phyloP scores from a whole-genome alignment of 2,113 vertebrate genomes.

The Guaruba guarouba region DNA sequence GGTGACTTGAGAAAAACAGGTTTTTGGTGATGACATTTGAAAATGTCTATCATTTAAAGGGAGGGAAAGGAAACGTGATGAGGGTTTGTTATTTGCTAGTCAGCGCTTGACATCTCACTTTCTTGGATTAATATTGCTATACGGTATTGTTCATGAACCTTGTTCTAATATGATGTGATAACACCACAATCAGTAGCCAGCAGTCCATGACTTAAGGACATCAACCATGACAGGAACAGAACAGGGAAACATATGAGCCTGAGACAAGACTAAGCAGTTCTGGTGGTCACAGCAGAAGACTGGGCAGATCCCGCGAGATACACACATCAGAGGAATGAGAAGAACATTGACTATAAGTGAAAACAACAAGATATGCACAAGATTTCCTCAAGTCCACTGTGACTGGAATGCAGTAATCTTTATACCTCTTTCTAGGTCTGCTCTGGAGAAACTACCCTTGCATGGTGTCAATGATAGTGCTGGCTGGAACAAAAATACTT shows the following conservation, averaged over 20 bases:
- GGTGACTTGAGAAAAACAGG: neutral
- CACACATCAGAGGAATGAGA: neutral
- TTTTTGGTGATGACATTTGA: neutral
- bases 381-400: neutral
- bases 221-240: neutral
- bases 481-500: neutral
- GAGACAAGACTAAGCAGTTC: neutral
- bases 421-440: neutral
- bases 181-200: neutral
- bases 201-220: accelerated
- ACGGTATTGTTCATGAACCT: neutral
- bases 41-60: neutral
- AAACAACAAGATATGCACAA: neutral
- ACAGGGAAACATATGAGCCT: neutral
- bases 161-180: neutral
- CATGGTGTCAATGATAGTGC: neutral
- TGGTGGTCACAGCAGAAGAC: neutral
- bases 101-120: neutral
- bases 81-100: neutral
- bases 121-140: neutral
- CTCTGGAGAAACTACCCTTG: neutral
- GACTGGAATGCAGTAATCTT: neutral
- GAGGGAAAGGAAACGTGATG: neutral
- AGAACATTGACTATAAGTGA: neutral
- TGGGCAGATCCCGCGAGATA: neutral